A percentile compares a stretch with the other conserved stretches of the same genome.
Evolutionary conservation across 2,113 vertebrate species (phyloP).

Genomic region (Puffinus mauretanicus): DNA sequence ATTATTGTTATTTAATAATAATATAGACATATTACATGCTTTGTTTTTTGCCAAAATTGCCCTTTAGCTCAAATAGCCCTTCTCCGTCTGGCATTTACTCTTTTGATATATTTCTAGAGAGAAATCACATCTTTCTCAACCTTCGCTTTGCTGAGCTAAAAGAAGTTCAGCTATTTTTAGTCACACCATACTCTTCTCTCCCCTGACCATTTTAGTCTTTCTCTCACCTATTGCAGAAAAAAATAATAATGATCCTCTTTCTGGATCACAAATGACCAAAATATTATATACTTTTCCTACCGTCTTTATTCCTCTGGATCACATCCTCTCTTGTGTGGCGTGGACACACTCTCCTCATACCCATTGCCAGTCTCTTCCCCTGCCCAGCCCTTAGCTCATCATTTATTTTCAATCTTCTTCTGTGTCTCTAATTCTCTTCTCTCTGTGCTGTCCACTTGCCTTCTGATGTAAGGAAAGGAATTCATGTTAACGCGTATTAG

Average conservation of each 20-base stretch:
- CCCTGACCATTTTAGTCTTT: neutral
- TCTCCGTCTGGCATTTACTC: neutral
- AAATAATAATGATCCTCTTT: neutral
- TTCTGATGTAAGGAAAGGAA: neutral
- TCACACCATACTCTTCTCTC: neutral
- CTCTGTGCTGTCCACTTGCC: neutral
- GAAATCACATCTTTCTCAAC: neutral
- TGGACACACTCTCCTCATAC: neutral
- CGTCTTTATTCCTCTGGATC: neutral
- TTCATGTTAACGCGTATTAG: neutral
- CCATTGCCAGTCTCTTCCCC: neutral
- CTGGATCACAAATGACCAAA: neutral
- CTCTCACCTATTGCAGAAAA: neutral
- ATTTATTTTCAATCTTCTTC: neutral
- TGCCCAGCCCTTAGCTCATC: neutral
- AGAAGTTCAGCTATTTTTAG: neutral
- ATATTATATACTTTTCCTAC: neutral
- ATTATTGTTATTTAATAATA: neutral
- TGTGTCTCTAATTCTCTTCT: neutral
- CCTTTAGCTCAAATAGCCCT: neutral
- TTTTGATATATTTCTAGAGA: constrained; percentile 13
- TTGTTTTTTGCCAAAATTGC: neutral
- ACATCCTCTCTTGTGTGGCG: neutral
- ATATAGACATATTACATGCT: neutral
- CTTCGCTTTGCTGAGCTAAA: neutral